A percentile compares a stretch with the other conserved stretches of the same genome.
phyloP scores from a whole-genome alignment of 2,888 invertebrate genomes.

The Amphimallon solstitiale region DNA sequence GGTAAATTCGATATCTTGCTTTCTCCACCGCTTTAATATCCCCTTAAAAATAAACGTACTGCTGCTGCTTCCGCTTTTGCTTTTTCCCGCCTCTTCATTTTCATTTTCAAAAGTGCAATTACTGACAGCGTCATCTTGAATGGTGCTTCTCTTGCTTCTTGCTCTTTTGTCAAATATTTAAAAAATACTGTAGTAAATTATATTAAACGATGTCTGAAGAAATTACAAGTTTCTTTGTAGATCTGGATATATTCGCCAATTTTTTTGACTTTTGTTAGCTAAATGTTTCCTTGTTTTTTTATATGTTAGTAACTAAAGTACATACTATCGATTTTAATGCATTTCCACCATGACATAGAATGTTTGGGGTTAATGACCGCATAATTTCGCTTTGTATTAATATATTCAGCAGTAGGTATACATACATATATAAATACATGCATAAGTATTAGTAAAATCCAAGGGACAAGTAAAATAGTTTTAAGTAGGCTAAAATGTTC shows the following conservation, averaged over 20 bases:
- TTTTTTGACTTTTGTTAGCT: not conserved
- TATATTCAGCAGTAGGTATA: slow-evolving; percentile 6
- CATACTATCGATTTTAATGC: slow-evolving; percentile 18
- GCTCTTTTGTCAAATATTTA: not conserved
- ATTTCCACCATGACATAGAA: slow-evolving; percentile 7
- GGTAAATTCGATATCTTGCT: no score
- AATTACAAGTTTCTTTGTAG: no score
- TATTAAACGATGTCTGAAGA: not conserved
- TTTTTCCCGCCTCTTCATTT: slow-evolving; percentile 25
- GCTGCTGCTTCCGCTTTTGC: slow-evolving; percentile 5
- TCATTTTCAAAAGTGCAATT: slow-evolving; percentile 34
- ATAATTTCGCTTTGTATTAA: slow-evolving; percentile 29
- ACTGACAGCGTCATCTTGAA: slow-evolving; percentile 34
- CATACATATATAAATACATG: slow-evolving; percentile 1
- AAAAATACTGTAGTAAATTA: slow-evolving; percentile 18
- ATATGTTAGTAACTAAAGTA: slow-evolving; percentile 8
- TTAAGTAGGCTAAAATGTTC: not conserved
- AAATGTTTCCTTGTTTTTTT: no score
- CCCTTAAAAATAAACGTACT: slow-evolving; percentile 12
- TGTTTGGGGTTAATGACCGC: slow-evolving; percentile 27
- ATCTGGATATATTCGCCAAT: no score
- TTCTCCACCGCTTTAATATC: no score
- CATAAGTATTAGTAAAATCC: not conserved
- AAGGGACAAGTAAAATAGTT: not conserved
- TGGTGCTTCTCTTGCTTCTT: not conserved